Percentiles rank a stretch among this genome's conserved stretches.
These are phyloP conservation scores for Pyrocoelia pectoralis DNA, from an alignment of 2,888 invertebrate genomes.

Conservation along the genomic window DNA sequence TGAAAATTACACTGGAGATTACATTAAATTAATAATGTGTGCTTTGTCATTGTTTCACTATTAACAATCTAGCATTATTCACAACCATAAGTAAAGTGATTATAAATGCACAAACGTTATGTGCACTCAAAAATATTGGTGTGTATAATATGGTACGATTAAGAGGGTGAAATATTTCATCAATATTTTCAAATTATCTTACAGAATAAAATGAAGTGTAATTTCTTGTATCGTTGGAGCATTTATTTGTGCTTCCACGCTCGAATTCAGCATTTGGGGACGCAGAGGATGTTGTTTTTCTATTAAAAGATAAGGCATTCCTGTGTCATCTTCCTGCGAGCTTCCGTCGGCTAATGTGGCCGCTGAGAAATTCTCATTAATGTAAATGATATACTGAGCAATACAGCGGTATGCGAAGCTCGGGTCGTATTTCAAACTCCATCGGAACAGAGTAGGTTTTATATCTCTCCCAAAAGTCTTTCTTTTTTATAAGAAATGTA, in stretches of 20 bases:
- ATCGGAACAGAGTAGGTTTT: conserved; percentile 41
- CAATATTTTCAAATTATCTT: not conserved
- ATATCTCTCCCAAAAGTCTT: conserved; percentile 32
- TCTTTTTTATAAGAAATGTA: conserved; percentile 34
- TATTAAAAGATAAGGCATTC: conserved; percentile 53
- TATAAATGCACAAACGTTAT: not conserved
- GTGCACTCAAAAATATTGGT: too few species aligned
- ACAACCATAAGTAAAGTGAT: not conserved
- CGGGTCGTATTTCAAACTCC: conserved; percentile 46
- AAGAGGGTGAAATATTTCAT: not conserved
- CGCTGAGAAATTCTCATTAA: conserved; percentile 54
- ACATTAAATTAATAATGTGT: not conserved
- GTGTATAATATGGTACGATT: too few species aligned
- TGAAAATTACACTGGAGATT: not conserved
- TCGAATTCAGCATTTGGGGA: conserved; percentile 34
- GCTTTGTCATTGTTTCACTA: not conserved
- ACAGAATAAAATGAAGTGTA: conserved; percentile 18
- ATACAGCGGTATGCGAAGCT: conserved; percentile 42
- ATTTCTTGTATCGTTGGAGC: conserved; percentile 31
- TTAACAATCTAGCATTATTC: not conserved
- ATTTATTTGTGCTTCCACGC: conserved; percentile 28
- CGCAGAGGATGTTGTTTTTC: conserved; percentile 46
- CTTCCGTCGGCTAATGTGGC: conserved; percentile 51
- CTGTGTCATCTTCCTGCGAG: conserved; percentile 48
- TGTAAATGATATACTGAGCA: conserved; percentile 53